Percentiles rank a stretch among this genome's conserved stretches.
Evolutionary conservation across 2,797 vertebrate genomes (phyloP).

Genomic region (Knipowitschia caucasica): DNA sequence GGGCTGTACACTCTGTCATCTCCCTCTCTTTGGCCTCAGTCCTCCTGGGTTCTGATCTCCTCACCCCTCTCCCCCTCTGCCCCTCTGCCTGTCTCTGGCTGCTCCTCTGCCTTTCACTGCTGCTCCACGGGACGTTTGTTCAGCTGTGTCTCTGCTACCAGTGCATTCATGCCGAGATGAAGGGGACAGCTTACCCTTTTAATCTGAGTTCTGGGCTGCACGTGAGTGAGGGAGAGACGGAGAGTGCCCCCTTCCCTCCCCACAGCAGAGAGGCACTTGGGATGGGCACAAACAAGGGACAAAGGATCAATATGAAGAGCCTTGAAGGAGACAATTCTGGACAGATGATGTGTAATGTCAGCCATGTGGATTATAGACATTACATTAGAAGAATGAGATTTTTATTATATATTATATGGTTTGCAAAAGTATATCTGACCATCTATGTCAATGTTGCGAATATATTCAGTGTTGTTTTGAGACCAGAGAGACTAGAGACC

Average conservation of each 20-base stretch:
- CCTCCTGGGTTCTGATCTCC: not conserved
- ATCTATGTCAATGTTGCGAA: too few relatives aligned
- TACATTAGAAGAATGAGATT: too few relatives aligned
- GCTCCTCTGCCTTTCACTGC: constrained; percentile 54
- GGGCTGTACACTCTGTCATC: constrained; percentile 64
- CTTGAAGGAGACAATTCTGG: not conserved
- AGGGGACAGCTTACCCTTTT: constrained; percentile 60
- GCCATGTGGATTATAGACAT: too few relatives aligned
- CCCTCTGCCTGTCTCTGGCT: constrained; percentile 36
- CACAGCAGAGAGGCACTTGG: constrained; percentile 11
- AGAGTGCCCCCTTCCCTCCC: not conserved
- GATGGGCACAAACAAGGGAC: too few relatives aligned
- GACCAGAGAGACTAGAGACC: too few relatives aligned
- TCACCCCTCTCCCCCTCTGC: not conserved
- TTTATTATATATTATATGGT: too few relatives aligned
- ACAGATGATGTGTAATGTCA: not conserved
- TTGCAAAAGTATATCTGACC: too few relatives aligned
- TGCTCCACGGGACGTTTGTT: constrained; percentile 62
- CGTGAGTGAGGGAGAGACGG: constrained; percentile 5
- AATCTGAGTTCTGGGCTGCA: constrained; percentile 54
- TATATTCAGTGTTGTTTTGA: too few relatives aligned
- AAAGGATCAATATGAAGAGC: not conserved
- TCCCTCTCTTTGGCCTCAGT: constrained; percentile 16
- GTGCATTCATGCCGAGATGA: constrained; percentile 75
- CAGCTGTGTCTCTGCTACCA: constrained; percentile 67